phyloP scores from a whole-genome alignment of 2,113 vertebrate species.

The Thryonomys swinderianus region DNA sequence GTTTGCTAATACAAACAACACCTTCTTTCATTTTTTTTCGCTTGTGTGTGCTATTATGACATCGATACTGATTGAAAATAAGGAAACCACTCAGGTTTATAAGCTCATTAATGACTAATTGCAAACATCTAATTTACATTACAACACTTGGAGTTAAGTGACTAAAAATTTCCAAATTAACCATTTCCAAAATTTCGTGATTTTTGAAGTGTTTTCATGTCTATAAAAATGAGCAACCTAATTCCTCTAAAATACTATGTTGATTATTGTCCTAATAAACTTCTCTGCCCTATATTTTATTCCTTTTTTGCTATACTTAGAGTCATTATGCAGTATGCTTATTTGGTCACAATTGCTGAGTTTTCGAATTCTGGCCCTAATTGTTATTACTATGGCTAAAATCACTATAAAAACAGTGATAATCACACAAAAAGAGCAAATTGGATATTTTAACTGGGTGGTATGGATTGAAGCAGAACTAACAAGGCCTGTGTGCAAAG shows the following conservation, averaged over 20 bases:
- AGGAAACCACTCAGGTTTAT: background rate
- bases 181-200: background rate
- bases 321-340: conserved; percentile 72
- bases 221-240: background rate
- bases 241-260: background rate
- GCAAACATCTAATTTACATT: background rate
- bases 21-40: background rate
- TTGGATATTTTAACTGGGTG: conserved; percentile 79
- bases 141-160: background rate
- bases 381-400: conserved; percentile 78
- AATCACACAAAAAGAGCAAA: conserved; percentile 69
- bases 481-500: conserved; percentile 75
- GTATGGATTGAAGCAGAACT: conserved; percentile 80
- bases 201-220: background rate
- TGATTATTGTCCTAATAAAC: conserved; percentile 57
- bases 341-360: conserved; percentile 69
- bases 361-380: conserved; percentile 77
- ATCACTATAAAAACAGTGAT: conserved; percentile 64
- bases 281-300: conserved; percentile 74
- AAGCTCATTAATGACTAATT: conserved; percentile 31
- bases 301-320: conserved; percentile 68
- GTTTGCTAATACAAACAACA: conserved; percentile 14
- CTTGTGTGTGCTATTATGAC: background rate
- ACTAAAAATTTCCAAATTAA: conserved; percentile 31
- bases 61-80: conserved; percentile 42